Conservation (phyloP, 2,797 vertebrate genomes). For the Pelodytes ibericus region DNA sequence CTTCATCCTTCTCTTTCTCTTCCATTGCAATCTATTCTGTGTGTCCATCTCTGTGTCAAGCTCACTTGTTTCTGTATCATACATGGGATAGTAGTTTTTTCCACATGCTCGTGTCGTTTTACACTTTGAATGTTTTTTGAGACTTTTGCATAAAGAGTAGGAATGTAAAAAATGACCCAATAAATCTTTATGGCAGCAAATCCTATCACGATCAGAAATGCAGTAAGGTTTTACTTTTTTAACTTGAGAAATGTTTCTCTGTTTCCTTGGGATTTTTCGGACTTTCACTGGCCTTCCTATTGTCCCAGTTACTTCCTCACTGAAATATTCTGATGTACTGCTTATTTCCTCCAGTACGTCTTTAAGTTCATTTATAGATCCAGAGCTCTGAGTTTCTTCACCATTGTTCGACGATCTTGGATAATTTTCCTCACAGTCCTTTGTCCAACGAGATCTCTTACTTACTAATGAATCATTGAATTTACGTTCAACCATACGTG, state of each 20-base stretch:
- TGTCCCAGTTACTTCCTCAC: conserved; percentile 52
- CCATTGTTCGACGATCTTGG: conserved; percentile 39
- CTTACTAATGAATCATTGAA: background rate
- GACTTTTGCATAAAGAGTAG: conserved; percentile 46
- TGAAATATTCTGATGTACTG: conserved; percentile 70
- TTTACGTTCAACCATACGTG: conserved; percentile 31
- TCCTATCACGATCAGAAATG: conserved; percentile 57
- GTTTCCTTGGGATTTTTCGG: conserved; percentile 28
- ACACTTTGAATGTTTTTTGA: conserved; percentile 54
- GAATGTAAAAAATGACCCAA: conserved; percentile 59
- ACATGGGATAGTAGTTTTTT: conserved; percentile 58
- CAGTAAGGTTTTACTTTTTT: conserved; percentile 47
- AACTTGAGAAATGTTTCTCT: conserved; percentile 46
- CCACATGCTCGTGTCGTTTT: conserved; percentile 54
- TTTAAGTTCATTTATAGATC: conserved; percentile 60
- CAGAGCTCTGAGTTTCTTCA: conserved; percentile 24
- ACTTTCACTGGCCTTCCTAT: conserved; percentile 56
- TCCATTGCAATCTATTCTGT: conserved; percentile 39
- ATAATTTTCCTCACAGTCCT: background rate
- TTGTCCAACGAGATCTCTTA: background rate
- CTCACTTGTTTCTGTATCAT: conserved; percentile 57
- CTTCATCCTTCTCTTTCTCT: conserved; percentile 60
- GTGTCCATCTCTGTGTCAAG: conserved; percentile 57
- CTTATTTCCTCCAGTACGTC: conserved; percentile 72
- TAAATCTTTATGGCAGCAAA: conserved; percentile 55